Conservation (phyloP, 2,888 invertebrate genomes). For the Cosmopolites sordidus region DNA sequence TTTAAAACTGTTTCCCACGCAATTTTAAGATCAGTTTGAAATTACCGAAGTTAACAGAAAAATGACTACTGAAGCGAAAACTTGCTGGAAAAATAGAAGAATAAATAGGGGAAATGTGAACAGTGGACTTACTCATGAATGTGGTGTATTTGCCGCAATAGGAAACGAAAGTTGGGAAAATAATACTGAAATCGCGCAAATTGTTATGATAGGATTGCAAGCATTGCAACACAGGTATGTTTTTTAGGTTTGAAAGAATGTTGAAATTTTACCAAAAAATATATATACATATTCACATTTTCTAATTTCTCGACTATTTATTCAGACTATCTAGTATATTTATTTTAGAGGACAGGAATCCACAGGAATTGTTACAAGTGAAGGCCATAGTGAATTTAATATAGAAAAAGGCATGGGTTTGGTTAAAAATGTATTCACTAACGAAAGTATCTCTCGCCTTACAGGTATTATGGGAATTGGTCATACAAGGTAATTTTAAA, state of each 20-base stretch:
- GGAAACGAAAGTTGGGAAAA: slow-evolving; percentile 52
- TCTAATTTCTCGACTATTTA: not conserved
- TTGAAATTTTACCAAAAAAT: slow-evolving; percentile 3
- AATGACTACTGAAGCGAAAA: no score
- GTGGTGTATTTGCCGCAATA: slow-evolving; percentile 93
- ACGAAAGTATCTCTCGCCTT: slow-evolving; percentile 78
- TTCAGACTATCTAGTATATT: no score
- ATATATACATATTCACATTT: not conserved
- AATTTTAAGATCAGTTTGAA: no score
- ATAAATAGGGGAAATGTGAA: slow-evolving; percentile 22
- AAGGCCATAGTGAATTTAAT: slow-evolving; percentile 75
- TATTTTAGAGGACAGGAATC: slow-evolving; percentile 91
- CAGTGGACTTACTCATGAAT: slow-evolving; percentile 70
- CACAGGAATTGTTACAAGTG: slow-evolving; percentile 92
- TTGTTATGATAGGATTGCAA: slow-evolving; percentile 85
- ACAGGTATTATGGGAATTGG: slow-evolving; percentile 91
- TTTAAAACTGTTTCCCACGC: no score
- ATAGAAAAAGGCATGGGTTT: slow-evolving; percentile 93
- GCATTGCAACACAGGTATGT: slow-evolving; percentile 83
- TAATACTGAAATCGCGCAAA: slow-evolving; percentile 74
- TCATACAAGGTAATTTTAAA: slow-evolving; percentile 60
- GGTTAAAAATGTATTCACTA: slow-evolving; percentile 88
- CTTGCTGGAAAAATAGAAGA: not conserved
- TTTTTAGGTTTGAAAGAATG: no score
- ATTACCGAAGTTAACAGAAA: no score